Percentiles rank a stretch among this genome's conserved stretches.
phyloP scores from a whole-genome alignment of 2,888 invertebrate species.

The Drosophila buzzatii region DNA sequence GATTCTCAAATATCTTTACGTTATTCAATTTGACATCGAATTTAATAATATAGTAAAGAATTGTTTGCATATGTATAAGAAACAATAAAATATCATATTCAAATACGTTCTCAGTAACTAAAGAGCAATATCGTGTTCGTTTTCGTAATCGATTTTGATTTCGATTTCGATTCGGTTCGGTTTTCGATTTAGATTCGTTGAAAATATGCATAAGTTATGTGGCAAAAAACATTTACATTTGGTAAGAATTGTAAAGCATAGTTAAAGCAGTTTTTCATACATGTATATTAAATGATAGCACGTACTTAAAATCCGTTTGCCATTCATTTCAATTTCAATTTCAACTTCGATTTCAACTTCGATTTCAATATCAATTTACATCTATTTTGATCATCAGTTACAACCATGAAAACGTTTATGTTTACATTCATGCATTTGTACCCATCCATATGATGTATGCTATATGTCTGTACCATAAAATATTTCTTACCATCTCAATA shows the following conservation, averaged over 20 bases:
- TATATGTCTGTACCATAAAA: slow-evolving; percentile 56
- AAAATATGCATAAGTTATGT: slow-evolving; percentile 46
- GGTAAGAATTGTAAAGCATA: slow-evolving; percentile 57
- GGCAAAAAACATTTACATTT: slow-evolving; percentile 24
- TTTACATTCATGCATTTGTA: slow-evolving; percentile 60
- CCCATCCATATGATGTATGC: slow-evolving; percentile 37
- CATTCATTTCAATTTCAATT: slow-evolving; percentile 15
- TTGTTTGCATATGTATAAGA: slow-evolving; percentile 44
- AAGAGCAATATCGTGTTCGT: slow-evolving; percentile 16
- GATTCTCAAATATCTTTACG: slow-evolving; percentile 73
- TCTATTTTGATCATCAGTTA: slow-evolving; percentile 84
- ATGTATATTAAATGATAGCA: slow-evolving; percentile 50
- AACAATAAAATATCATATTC: slow-evolving; percentile 35
- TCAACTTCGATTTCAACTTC: neutral
- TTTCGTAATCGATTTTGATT: neutral
- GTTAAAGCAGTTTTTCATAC: slow-evolving; percentile 41
- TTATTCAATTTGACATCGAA: slow-evolving; percentile 58
- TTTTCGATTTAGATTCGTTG: slow-evolving; percentile 36
- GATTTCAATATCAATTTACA: slow-evolving; percentile 44
- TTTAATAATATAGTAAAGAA: slow-evolving; percentile 59
- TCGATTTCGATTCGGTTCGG: slow-evolving; percentile 8
- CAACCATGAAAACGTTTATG: slow-evolving; percentile 82
- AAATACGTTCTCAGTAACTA: slow-evolving; percentile 15
- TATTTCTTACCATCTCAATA: slow-evolving; percentile 62
- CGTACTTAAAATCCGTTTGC: slow-evolving; percentile 48